Conservation (phyloP, 1,140 invertebrate genomes). For the Drosophila equinoxialis region DNA sequence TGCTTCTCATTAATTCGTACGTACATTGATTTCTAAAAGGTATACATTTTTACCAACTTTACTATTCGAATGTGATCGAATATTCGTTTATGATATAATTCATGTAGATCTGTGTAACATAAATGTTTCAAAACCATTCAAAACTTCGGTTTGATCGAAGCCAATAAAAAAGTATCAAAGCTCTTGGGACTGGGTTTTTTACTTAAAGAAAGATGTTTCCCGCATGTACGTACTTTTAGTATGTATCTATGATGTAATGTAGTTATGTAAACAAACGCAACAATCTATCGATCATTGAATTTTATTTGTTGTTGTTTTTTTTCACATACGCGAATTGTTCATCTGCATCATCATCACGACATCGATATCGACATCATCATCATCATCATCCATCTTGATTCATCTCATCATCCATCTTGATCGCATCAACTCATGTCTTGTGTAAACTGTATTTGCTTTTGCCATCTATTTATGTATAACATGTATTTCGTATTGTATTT, state of each 20-base stretch:
- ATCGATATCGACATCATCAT: background rate
- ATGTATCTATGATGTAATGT: background rate
- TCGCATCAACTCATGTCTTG: constrained; percentile 17
- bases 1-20: no score
- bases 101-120: background rate
- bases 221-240: background rate
- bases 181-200: no score
- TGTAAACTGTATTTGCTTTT: constrained; percentile 52
- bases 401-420: background rate
- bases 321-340: background rate
- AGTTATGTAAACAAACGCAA: constrained; percentile 44
- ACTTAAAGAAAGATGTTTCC: background rate
- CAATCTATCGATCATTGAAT: constrained; percentile 37
- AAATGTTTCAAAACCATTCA: background rate
- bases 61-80: no score
- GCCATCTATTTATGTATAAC: constrained; percentile 40
- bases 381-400: background rate
- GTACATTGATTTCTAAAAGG: no score
- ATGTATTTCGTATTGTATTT: constrained; percentile 22
- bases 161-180: no score
- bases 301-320: constrained; percentile 9
- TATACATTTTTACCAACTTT: no score
- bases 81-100: no score
- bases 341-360: no score
- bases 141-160: no score